Evolutionary conservation across 2,797 vertebrate species (phyloP).

Genomic region (Enteromius mattozi): DNA sequence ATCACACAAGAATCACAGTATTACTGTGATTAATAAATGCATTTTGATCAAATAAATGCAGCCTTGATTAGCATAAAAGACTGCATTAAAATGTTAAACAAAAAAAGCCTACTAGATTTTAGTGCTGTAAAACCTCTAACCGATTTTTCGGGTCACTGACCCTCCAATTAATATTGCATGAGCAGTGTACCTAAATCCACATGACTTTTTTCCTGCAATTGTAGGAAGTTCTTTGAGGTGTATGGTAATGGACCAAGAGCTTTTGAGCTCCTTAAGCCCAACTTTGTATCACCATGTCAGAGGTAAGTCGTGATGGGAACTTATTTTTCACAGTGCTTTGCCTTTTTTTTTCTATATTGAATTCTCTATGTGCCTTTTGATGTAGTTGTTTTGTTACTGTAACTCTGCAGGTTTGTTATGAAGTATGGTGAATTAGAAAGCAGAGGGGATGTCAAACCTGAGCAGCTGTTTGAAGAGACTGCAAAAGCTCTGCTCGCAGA

Average conservation of each 20-base stretch:
- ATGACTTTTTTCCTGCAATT: constrained; percentile 23
- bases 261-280: constrained; percentile 80
- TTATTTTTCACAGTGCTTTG: neutral
- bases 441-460: constrained; percentile 75
- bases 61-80: neutral
- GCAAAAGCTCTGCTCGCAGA: constrained; percentile 85
- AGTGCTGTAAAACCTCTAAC: neutral
- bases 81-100: neutral
- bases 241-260: constrained; percentile 81
- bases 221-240: constrained; percentile 85
- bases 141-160: neutral
- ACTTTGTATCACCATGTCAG: constrained; percentile 86
- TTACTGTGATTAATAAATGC: neutral
- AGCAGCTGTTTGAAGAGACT: constrained; percentile 84
- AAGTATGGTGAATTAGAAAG: constrained; percentile 83
- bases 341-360: too few relatives aligned
- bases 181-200: neutral
- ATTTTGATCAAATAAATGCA: neutral
- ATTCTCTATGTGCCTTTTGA: neutral
- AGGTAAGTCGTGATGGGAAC: constrained; percentile 72
- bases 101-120: neutral
- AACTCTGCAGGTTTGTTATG: constrained; percentile 85
- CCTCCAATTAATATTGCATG: neutral
- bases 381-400: constrained; percentile 11
- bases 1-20: neutral